phyloP scores from a whole-genome alignment of 2,888 invertebrate genomes.

The Phytoseiulus persimilis region DNA sequence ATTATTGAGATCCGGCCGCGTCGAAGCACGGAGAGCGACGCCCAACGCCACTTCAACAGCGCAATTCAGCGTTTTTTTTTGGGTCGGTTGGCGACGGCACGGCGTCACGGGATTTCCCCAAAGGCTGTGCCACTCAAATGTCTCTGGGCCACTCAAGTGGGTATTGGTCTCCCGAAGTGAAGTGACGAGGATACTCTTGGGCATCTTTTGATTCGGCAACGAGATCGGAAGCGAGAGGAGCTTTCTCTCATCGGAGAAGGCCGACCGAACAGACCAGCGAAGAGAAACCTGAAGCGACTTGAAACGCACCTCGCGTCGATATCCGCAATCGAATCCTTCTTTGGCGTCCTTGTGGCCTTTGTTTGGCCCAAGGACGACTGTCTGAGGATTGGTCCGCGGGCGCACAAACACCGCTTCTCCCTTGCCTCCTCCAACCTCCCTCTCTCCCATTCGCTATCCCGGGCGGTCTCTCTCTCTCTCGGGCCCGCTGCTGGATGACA shows the following conservation, averaged over 20 bases:
- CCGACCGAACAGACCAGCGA: not conserved
- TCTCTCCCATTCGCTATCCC: not conserved
- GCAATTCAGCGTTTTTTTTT: too few species aligned
- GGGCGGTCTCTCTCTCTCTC: not conserved
- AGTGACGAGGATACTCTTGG: not conserved
- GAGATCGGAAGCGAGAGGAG: not conserved
- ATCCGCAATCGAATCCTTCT: conserved; percentile 37
- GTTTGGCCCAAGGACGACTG: not conserved
- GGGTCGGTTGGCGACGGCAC: too few species aligned
- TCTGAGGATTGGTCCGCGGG: not conserved
- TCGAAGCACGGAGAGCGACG: too few species aligned
- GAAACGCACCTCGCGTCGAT: conserved; percentile 31
- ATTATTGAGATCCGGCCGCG: too few species aligned
- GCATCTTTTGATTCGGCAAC: not conserved
- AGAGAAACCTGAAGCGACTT: conserved; percentile 28
- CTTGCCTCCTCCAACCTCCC: not conserved
- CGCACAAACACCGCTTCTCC: too few species aligned
- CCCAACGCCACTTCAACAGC: too few species aligned
- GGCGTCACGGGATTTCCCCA: too few species aligned
- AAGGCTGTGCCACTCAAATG: not conserved
- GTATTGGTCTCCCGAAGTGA: not conserved
- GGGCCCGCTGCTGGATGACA: not conserved
- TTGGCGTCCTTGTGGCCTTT: conserved; percentile 6
- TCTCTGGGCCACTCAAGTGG: not conserved
- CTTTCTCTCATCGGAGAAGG: not conserved